A percentile compares a stretch with the other conserved stretches of the same genome.
phyloP scores from a whole-genome alignment of 1,140 invertebrate genomes.

The Odontomachus brunneus region DNA sequence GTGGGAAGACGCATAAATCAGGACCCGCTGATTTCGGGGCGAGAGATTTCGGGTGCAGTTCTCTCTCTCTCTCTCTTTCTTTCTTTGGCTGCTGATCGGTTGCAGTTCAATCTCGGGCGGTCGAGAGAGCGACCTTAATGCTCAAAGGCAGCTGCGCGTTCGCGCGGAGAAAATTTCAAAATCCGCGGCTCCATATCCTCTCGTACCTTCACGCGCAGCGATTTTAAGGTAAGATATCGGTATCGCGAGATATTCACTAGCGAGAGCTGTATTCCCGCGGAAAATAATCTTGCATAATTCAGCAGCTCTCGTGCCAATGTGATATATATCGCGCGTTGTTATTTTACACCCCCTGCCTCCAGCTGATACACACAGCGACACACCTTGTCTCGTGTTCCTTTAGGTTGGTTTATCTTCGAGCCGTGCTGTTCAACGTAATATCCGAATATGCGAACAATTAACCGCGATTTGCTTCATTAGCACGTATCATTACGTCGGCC shows the following conservation, averaged over 20 bases:
- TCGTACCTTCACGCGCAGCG: background rate
- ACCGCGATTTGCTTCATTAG: slow-evolving; percentile 33
- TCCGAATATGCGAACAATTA: slow-evolving; percentile 18
- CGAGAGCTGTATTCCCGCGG: background rate
- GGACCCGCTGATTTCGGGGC: slow-evolving; percentile 46
- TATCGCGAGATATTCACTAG: background rate
- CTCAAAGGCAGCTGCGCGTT: slow-evolving; percentile 6
- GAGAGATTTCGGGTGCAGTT: slow-evolving; percentile 9
- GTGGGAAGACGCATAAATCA: slow-evolving; percentile 60
- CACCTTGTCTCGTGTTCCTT: background rate
- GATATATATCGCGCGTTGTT: slow-evolving; percentile 1
- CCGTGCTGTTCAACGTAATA: no score
- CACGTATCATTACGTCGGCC: slow-evolving; percentile 15
- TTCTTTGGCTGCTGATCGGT: no score
- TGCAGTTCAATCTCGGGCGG: slow-evolving; percentile 27
- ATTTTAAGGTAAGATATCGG: slow-evolving; percentile 4
- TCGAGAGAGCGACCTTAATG: slow-evolving; percentile 23
- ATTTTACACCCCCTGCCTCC: background rate
- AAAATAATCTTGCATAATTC: background rate
- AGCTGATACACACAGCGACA: background rate
- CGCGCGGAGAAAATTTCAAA: slow-evolving; percentile 17
- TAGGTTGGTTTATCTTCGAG: background rate
- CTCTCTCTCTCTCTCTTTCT: no score
- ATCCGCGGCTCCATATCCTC: background rate
- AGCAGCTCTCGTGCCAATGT: background rate